A percentile compares a stretch with the other conserved stretches of the same genome.
Evolutionary conservation across 1,140 invertebrate species (phyloP).

Genomic region (Stenopsyche tienmushanensis): DNA sequence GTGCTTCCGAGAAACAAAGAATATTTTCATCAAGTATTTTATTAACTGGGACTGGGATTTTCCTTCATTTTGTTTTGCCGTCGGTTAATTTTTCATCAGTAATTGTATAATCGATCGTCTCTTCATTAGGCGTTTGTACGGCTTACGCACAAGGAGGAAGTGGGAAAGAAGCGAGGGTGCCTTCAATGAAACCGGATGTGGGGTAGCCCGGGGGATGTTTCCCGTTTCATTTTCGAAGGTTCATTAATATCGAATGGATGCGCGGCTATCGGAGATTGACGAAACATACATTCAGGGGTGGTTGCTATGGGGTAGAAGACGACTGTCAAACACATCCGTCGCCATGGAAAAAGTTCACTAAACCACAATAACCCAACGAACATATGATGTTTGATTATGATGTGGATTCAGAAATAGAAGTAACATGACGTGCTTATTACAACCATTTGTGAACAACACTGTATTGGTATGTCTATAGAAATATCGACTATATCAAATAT

Average conservation of each 20-base stretch:
- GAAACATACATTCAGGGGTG: not conserved
- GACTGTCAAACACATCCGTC: not conserved
- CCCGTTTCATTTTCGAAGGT: not conserved
- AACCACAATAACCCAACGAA: too few relatives aligned
- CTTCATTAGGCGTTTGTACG: too few relatives aligned
- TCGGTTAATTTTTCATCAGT: conserved; percentile 27
- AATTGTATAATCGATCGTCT: conserved; percentile 35
- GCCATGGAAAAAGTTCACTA: not conserved
- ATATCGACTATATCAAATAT: too few relatives aligned
- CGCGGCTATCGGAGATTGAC: not conserved
- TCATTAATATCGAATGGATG: not conserved
- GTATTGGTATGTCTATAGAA: too few relatives aligned
- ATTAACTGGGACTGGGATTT: too few relatives aligned
- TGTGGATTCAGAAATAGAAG: too few relatives aligned
- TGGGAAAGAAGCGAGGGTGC: not conserved
- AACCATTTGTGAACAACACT: too few relatives aligned
- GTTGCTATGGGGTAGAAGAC: not conserved
- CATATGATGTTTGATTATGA: too few relatives aligned
- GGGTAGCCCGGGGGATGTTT: not conserved
- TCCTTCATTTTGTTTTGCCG: conserved; percentile 9
- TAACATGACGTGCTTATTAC: too few relatives aligned
- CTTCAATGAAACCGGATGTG: not conserved
- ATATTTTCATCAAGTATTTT: too few relatives aligned
- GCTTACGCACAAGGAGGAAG: not conserved
- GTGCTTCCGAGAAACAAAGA: too few relatives aligned